Evolutionary conservation across 1,140 invertebrate genomes (phyloP).

Genomic region (Musca vetustissima): DNA sequence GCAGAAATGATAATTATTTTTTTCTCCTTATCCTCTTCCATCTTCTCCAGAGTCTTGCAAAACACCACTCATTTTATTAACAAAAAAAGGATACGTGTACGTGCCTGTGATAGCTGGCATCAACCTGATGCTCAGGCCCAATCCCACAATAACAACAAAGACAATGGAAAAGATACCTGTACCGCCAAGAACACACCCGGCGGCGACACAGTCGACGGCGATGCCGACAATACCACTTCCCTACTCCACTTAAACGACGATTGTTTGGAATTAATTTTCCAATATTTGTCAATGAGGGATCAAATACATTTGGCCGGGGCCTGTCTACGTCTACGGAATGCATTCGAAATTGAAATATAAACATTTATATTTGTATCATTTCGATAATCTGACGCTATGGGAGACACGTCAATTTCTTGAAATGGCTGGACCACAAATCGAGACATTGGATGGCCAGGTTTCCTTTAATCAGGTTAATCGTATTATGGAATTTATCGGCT

Average conservation of each 20-base stretch:
- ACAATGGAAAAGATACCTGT: not conserved
- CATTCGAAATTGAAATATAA: conserved; percentile 4
- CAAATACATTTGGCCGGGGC: conserved; percentile 18
- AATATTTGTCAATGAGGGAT: not conserved
- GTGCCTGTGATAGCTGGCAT: conserved; percentile 42
- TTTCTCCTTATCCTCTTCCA: not conserved
- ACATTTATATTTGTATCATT: not conserved
- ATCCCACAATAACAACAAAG: not conserved
- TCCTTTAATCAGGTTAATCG: conserved; percentile 25
- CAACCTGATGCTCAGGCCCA: conserved; percentile 35
- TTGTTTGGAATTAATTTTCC: conserved; percentile 21
- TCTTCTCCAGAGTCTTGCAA: not conserved
- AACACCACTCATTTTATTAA: not conserved
- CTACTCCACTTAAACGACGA: conserved; percentile 28
- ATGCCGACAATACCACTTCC: too few species aligned
- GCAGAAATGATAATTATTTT: too few species aligned
- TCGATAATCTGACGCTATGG: conserved; percentile 36
- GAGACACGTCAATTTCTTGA: conserved; percentile 40
- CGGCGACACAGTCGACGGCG: too few species aligned
- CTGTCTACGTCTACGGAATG: conserved; percentile 14
- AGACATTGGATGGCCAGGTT: conserved; percentile 27
- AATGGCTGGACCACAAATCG: conserved; percentile 33
- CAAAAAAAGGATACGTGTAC: conserved; percentile 28
- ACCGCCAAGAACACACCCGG: too few species aligned
- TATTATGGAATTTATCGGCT: conserved; percentile 31